Conservation (phyloP, 2,113 vertebrate species). For the Periophthalmodon schlosseri region DNA sequence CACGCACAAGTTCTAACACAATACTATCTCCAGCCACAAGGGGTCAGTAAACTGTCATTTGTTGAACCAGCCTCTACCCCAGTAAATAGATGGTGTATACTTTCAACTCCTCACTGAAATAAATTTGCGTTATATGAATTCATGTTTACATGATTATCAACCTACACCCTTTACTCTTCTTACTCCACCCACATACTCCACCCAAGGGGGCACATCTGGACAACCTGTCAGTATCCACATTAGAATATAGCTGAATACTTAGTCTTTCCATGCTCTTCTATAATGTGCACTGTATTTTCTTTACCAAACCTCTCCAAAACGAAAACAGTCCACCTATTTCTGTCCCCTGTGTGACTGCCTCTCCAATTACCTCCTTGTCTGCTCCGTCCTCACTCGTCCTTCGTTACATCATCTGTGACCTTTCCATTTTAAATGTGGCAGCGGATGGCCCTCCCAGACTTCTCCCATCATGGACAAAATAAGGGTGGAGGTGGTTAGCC, state of each 20-base stretch:
- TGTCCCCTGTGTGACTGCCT: constrained; percentile 23
- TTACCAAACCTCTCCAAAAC: neutral
- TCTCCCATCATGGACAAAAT: constrained; percentile 57
- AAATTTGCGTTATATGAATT: neutral
- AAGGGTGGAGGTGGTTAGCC: constrained; percentile 60
- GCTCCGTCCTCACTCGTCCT: constrained; percentile 47
- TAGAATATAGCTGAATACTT: neutral
- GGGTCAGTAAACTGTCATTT: neutral
- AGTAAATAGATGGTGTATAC: neutral
- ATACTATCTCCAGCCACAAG: neutral
- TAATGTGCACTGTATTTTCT: neutral
- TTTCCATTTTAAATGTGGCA: constrained; percentile 59
- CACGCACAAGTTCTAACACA: neutral
- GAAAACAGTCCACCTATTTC: constrained; percentile 28
- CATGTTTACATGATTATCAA: too few relatives aligned
- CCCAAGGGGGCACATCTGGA: neutral
- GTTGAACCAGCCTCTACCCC: neutral
- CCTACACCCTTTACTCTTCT: neutral
- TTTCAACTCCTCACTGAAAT: neutral
- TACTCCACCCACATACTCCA: neutral
- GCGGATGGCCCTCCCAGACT: constrained; percentile 52
- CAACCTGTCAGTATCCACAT: neutral
- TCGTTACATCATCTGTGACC: constrained; percentile 67
- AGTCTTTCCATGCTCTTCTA: constrained; percentile 1
- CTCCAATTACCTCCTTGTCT: constrained; percentile 55